Evolutionary conservation across 1,140 invertebrate species (phyloP), one percentile per base, ranked within the genome.

Genomic region (Euwallacea similis): DNA sequence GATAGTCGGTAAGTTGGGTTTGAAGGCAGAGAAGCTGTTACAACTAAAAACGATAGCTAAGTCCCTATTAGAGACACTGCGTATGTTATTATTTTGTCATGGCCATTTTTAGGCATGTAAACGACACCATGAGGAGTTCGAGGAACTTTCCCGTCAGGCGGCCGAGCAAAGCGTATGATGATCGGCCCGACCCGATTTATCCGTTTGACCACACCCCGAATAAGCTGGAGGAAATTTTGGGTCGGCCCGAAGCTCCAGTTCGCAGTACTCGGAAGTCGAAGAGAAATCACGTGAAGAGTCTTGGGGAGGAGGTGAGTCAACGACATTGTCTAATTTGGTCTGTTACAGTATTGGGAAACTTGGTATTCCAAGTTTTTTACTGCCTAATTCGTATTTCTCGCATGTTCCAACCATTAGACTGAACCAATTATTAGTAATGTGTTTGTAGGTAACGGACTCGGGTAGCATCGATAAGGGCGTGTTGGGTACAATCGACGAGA

Each of bases 121-220:
- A 65, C 46, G 71, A 76, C 42, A 76, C 71, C 50, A 78, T 85
- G 70, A 82, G 82, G 65, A 83, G 81, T 68, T 76, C 85, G 42
- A 65, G 63, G 47, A 64, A 54, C 58, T 70, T 70, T 46, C 68
- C 69, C 33, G 69, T 71, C 7, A 67, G 73, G 13, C 33, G 73
- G 42, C 71, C 71, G 2, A 69, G 63, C 41, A 66, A 69, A 54
- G 73, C 62, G 4, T 63, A 50, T 7, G 76, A 78, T 7, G 77
- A 77, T 54, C 56, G 73, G 64, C 71, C 72, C 6, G 76, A 76
- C 13, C 9, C 11, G 9, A 72, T 76, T n/a, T 78, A 78, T 73
- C 76, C 72, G 2, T 75, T 69, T 62, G 79, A 79, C 43, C 72
- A 75, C 16, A 75, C 75, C 0, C 79, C 79, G 2, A 79, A 76